Evolutionary conservation across 2,113 vertebrate genomes (phyloP).

Genomic region (Agapornis roseicollis): DNA sequence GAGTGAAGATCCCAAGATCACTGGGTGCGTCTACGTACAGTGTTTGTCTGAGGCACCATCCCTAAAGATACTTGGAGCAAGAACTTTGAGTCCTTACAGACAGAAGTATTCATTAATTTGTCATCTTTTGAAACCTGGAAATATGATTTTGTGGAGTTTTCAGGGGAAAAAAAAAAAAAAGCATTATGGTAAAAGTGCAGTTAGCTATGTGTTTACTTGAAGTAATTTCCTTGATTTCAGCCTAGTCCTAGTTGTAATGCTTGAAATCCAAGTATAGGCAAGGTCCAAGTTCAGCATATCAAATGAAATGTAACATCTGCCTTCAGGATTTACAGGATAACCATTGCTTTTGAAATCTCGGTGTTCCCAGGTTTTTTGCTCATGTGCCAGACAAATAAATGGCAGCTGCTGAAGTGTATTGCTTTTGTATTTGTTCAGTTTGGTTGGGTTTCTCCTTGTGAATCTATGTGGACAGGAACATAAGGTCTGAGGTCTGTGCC

Average conservation of each 20-base stretch:
- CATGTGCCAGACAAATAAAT: neutral
- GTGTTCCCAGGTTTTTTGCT: neutral
- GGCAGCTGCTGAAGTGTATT: neutral
- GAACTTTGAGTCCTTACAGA: neutral
- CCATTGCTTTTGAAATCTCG: neutral
- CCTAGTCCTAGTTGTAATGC: neutral
- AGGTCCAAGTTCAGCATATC: neutral
- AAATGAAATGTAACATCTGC: neutral
- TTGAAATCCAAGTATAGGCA: neutral
- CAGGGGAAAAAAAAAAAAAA: neutral
- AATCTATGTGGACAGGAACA: neutral
- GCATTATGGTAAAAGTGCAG: neutral
- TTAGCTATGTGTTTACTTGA: neutral
- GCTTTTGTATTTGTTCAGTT: neutral
- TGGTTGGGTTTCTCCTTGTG: neutral
- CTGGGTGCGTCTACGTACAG: fast-evolving
- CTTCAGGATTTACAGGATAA: neutral
- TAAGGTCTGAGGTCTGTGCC: neutral
- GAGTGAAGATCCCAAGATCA: neutral
- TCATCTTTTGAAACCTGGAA: neutral
- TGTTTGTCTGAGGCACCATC: neutral
- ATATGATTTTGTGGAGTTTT: neutral
- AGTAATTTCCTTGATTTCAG: neutral
- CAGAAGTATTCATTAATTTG: neutral
- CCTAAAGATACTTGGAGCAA: neutral